Percentiles rank a stretch among this genome's conserved stretches.
Evolutionary conservation across 37 sponge, comb jelly and placozoan genomes (phyloP).

Genomic region (Geodia barretti): DNA sequence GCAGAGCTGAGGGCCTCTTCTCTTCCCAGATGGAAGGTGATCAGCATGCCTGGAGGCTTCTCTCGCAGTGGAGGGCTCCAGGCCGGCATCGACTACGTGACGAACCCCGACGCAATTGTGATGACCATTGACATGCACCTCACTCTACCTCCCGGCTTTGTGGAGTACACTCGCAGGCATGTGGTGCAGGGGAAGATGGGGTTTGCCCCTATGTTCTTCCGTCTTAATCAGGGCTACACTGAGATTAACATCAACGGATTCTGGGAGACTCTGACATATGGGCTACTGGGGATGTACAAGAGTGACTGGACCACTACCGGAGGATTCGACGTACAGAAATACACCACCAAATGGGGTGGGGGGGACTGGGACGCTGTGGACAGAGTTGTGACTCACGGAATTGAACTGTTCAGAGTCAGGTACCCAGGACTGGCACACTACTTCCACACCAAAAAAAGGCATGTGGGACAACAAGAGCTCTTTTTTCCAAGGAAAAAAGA

Average conservation of each 20-base stretch:
- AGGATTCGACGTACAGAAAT: constrained; percentile 52
- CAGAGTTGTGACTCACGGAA: constrained; percentile 54
- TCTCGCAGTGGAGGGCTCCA: constrained; percentile 66
- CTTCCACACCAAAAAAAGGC: constrained; percentile 52
- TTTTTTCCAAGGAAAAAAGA: too few relatives aligned
- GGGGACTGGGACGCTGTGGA: constrained; percentile 81
- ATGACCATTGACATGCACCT: constrained; percentile 79
- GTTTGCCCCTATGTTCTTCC: constrained; percentile 67
- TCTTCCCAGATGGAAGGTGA: constrained; percentile 55
- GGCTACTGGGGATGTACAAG: constrained; percentile 68
- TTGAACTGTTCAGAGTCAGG: constrained; percentile 62
- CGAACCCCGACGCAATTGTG: constrained; percentile 59
- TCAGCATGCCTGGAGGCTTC: constrained; percentile 34
- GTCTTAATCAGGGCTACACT: constrained; percentile 58
- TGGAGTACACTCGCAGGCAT: constrained; percentile 58
- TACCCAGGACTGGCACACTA: constrained; percentile 70
- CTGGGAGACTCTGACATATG: constrained; percentile 70
- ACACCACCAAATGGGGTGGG: constrained; percentile 73
- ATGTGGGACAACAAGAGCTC: constrained; percentile 62
- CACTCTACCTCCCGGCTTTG: constrained; percentile 58
- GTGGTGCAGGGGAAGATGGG: constrained; percentile 67
- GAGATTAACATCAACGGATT: constrained; percentile 53
- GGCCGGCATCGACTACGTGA: constrained; percentile 66
- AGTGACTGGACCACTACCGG: constrained; percentile 61
- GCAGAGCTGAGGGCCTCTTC: too few relatives aligned